Percentiles rank a stretch among this genome's conserved stretches.
phyloP scores from a whole-genome alignment of 2,113 vertebrate species.

The Ammodytes marinus region DNA sequence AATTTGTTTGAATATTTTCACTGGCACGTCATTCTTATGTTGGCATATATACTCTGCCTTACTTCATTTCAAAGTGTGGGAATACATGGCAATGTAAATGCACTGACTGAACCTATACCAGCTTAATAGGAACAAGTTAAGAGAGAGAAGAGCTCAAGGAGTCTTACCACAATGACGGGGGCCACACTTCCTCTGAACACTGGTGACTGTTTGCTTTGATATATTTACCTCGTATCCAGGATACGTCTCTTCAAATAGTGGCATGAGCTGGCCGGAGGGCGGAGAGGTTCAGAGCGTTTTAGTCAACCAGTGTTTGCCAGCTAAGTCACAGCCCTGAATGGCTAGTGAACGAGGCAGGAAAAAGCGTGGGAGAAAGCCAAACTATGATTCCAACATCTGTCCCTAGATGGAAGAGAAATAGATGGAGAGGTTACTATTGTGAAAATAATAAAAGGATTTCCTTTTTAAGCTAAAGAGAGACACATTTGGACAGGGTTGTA shows the following conservation, averaged over 20 bases:
- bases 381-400: constrained; percentile 39
- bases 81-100: not conserved
- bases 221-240: constrained; percentile 76
- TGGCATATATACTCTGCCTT: not conserved
- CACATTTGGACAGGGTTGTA: not conserved
- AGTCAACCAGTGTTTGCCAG: constrained; percentile 37
- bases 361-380: constrained; percentile 26
- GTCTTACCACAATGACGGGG: constrained; percentile 30
- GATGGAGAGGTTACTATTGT: not conserved
- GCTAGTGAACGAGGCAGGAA: constrained; percentile 29
- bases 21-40: not conserved
- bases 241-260: constrained; percentile 53
- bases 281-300: constrained; percentile 50
- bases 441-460: constrained; percentile 3
- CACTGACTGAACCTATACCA: not conserved
- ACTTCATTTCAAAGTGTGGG: constrained; percentile 4
- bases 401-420: constrained; percentile 23
- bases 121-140: not conserved
- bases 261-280: constrained; percentile 39
- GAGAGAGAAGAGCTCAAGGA: constrained; percentile 28
- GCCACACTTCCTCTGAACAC: constrained; percentile 28
- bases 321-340: constrained; percentile 33
- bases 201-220: constrained; percentile 52
- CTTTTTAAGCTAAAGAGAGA: not conserved
- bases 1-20: not conserved